These are phyloP conservation scores for Anorthoa munda DNA, from an alignment of 2,888 invertebrate genomes.

Conservation along the genomic window DNA sequence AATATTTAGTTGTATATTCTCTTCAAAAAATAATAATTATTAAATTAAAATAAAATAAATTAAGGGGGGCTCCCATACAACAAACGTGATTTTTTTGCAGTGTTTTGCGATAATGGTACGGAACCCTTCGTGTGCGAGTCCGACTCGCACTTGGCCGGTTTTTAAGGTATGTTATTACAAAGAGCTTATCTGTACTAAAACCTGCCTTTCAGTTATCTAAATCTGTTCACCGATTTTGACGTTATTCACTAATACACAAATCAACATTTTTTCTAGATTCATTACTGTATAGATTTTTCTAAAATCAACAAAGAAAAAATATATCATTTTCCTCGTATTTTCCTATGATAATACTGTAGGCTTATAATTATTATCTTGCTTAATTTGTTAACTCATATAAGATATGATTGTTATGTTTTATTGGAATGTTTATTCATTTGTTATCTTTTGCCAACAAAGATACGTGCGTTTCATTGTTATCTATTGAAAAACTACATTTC, in stretches of 20 bases:
- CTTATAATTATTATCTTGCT: constrained; percentile 1
- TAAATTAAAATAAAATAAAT: too few relatives aligned
- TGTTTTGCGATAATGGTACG: too few relatives aligned
- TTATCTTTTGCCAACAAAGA: constrained; percentile 10
- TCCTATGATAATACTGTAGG: background rate
- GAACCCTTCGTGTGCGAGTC: too few relatives aligned
- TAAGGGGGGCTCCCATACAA: too few relatives aligned
- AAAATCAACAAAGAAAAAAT: background rate
- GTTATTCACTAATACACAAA: background rate
- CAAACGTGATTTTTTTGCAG: too few relatives aligned
- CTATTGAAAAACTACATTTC: constrained; percentile 13
- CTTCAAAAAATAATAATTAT: too few relatives aligned
- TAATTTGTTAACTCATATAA: constrained; percentile 33
- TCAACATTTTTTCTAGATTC: constrained; percentile 10
- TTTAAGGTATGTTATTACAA: too few relatives aligned
- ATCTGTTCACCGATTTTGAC: background rate
- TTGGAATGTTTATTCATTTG: constrained; percentile 24
- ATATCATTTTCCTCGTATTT: background rate
- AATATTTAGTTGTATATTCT: too few relatives aligned
- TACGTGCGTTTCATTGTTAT: constrained; percentile 15
- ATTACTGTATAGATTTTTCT: too few relatives aligned
- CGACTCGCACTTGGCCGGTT: too few relatives aligned
- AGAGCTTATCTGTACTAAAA: background rate
- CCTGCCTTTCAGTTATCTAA: background rate
- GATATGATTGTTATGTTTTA: constrained; percentile 44